These are phyloP conservation scores for Asbolus verrucosus DNA, from an alignment of 1,140 invertebrate genomes.

Conservation along the genomic window DNA sequence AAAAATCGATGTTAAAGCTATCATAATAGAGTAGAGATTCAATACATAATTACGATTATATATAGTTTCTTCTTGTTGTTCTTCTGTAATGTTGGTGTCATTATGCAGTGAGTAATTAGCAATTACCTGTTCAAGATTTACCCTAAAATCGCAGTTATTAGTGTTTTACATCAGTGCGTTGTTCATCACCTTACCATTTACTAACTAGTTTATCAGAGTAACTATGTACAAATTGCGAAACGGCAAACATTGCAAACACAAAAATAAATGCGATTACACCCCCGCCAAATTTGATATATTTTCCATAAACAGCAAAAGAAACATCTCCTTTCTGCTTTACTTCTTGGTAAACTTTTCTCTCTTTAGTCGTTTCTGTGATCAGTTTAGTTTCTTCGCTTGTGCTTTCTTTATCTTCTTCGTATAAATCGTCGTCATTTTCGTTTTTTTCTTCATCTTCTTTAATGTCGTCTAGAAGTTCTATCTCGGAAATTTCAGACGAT, in stretches of 20 bases:
- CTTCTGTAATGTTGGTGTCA: conserved; percentile 1
- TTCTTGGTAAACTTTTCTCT: conserved; percentile 53
- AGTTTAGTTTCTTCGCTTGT: conserved; percentile 39
- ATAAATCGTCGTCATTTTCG: not conserved
- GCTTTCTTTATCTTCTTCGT: not conserved
- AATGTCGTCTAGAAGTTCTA: conserved; percentile 46
- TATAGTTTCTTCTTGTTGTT: conserved; percentile 31
- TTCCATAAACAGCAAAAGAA: conserved; percentile 49
- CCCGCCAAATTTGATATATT: conserved; percentile 56
- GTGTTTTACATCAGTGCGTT: not conserved
- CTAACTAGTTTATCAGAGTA: conserved; percentile 53
- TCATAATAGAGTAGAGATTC: conserved; percentile 39
- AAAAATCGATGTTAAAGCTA: conserved; percentile 14
- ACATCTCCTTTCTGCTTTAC: conserved; percentile 54
- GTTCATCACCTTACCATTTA: conserved; percentile 53
- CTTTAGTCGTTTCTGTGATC: conserved; percentile 27
- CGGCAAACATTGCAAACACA: conserved; percentile 38
- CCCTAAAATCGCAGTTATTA: conserved; percentile 47
- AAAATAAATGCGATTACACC: conserved; percentile 44
- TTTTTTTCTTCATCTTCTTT: conserved; percentile 41
- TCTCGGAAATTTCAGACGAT: conserved; percentile 49
- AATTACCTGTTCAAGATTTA: conserved; percentile 49
- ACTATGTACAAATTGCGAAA: conserved; percentile 45
- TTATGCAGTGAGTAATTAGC: conserved; percentile 39
- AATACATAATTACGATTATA: conserved; percentile 43